Evolutionary conservation across 2,797 vertebrate species (phyloP).

Genomic region (Scleropages formosus): DNA sequence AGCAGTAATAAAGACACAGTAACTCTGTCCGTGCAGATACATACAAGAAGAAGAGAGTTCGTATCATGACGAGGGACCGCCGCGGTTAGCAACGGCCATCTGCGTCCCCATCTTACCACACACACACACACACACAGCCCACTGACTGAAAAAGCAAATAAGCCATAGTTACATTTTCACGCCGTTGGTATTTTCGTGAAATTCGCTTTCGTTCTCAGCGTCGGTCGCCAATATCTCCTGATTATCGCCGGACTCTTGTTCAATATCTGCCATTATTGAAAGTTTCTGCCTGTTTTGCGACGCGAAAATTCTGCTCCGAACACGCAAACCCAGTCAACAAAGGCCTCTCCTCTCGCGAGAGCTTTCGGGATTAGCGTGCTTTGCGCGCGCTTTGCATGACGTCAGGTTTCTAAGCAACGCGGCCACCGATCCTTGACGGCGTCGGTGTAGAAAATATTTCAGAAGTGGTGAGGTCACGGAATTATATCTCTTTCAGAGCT

Average conservation of each 20-base stretch:
- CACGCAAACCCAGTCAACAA: constrained; percentile 61
- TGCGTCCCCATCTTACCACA: constrained; percentile 34
- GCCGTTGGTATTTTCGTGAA: constrained; percentile 66
- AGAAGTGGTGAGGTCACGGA: no score
- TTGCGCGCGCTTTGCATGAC: background rate
- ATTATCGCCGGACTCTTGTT: constrained; percentile 37
- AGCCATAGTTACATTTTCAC: constrained; percentile 64
- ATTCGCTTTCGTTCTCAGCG: constrained; percentile 51
- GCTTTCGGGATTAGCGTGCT: background rate
- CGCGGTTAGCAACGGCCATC: background rate
- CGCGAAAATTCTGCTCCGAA: constrained; percentile 38
- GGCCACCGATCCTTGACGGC: background rate
- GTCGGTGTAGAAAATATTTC: no score
- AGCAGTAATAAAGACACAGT: no score
- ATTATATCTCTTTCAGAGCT: no score
- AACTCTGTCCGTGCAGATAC: background rate
- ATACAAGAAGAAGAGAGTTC: no score
- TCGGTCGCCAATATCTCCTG: constrained; percentile 33
- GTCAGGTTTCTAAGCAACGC: constrained; percentile 14
- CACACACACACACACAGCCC: no score
- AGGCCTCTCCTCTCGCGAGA: constrained; percentile 36
- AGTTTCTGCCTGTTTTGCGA: constrained; percentile 26
- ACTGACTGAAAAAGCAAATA: constrained; percentile 51
- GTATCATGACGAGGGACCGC: no score
- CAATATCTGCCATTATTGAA: constrained; percentile 60